These are phyloP conservation scores for Alaudala cheleensis DNA, from an alignment of 2,113 vertebrate genomes.

Conservation along the genomic window DNA sequence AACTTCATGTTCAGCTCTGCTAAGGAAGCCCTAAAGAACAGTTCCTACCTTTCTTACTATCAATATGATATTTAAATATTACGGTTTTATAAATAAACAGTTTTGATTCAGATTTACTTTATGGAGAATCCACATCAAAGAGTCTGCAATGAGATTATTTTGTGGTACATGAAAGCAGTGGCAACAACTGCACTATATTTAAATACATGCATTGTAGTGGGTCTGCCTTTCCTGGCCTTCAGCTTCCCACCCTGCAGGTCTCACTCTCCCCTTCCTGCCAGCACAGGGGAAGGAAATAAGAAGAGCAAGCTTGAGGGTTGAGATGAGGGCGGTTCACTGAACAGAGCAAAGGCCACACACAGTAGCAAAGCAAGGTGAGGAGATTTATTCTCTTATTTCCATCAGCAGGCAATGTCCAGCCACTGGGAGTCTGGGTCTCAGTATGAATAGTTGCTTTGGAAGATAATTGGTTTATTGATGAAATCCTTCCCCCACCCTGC, in stretches of 20 bases:
- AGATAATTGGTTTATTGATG: background rate
- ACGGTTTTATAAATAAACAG: background rate
- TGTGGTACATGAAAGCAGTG: background rate
- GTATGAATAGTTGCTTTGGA: background rate
- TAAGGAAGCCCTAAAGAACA: background rate
- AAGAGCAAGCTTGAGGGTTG: background rate
- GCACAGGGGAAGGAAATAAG: background rate
- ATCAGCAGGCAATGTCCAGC: background rate
- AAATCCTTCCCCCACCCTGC: accelerated
- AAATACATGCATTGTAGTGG: background rate
- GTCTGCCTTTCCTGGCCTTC: background rate
- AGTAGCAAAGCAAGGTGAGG: background rate
- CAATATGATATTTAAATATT: background rate
- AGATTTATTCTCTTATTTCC: background rate
- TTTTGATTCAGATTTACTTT: background rate
- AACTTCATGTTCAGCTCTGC: background rate
- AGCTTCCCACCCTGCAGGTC: background rate
- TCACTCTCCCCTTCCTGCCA: background rate
- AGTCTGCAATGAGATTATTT: background rate
- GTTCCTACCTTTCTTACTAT: background rate
- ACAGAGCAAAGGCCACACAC: background rate
- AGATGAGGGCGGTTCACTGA: background rate
- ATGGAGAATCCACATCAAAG: background rate
- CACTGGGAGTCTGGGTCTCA: background rate
- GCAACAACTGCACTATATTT: background rate